These are phyloP conservation scores for Neodiprion pinetum DNA, from an alignment of 1,140 invertebrate species.

Conservation along the genomic window DNA sequence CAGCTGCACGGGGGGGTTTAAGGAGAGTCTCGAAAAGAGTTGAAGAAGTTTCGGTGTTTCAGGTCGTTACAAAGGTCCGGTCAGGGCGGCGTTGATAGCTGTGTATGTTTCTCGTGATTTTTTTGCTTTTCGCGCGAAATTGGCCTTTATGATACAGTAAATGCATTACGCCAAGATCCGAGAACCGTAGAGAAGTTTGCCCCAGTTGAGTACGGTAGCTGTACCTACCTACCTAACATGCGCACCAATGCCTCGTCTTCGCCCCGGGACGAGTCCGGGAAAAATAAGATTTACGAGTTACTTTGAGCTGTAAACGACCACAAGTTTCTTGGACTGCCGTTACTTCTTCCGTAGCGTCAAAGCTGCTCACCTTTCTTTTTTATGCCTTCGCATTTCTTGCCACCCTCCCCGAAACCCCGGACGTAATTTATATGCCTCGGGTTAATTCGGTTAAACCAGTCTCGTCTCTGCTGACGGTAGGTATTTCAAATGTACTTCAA, in stretches of 20 bases:
- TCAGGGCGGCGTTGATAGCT: too few relatives aligned
- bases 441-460: too few relatives aligned
- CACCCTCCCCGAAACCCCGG: slow-evolving; percentile 3
- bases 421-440: not conserved
- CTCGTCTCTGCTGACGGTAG: too few relatives aligned
- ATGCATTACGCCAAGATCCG: slow-evolving; percentile 46
- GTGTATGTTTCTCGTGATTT: not conserved
- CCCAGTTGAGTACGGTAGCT: slow-evolving; percentile 35
- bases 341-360: slow-evolving; percentile 32
- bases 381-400: slow-evolving; percentile 1
- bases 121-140: slow-evolving; percentile 15
- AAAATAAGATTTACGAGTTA: slow-evolving; percentile 56
- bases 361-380: slow-evolving; percentile 37
- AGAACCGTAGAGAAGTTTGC: slow-evolving; percentile 44
- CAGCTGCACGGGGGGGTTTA: too few relatives aligned
- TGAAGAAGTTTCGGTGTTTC: too few relatives aligned
- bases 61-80: too few relatives aligned
- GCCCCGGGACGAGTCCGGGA: slow-evolving; percentile 24
- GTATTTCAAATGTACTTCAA: too few relatives aligned
- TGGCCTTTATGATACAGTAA: slow-evolving; percentile 42
- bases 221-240: not conserved
- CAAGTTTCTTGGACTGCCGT: slow-evolving; percentile 51
- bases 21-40: too few relatives aligned
- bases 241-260: not conserved
- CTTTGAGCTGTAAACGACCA: slow-evolving; percentile 50